A percentile compares a stretch with the other conserved stretches of the same genome.
phyloP scores from a whole-genome alignment of 2,888 invertebrate genomes.

The Hirtodrosophila trivittata region DNA sequence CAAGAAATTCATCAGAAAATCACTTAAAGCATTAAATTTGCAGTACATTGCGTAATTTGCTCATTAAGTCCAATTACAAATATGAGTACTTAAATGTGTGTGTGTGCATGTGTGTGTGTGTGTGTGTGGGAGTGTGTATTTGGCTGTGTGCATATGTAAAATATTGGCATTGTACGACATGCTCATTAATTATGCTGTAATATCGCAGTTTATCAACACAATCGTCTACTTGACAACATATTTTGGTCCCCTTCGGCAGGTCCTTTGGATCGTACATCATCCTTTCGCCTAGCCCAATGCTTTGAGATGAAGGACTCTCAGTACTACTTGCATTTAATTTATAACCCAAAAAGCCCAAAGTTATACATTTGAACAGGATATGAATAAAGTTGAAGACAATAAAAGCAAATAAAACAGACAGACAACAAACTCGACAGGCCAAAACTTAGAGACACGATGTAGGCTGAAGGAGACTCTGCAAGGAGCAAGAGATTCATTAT shows the following conservation, averaged over 20 bases:
- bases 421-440: constrained; percentile 41
- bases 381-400: constrained; percentile 80
- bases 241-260: not conserved
- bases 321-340: constrained; percentile 72
- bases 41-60: constrained; percentile 61
- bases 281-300: not conserved
- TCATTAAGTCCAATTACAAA: constrained; percentile 68
- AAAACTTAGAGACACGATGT: constrained; percentile 9
- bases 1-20: not conserved
- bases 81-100: constrained; percentile 42
- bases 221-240: constrained; percentile 72
- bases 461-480: not conserved
- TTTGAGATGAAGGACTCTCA: constrained; percentile 12
- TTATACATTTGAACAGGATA: constrained; percentile 79
- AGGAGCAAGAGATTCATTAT: constrained; percentile 67
- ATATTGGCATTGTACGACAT: constrained; percentile 78
- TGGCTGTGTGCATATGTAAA: constrained; percentile 60
- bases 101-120: constrained; percentile 7
- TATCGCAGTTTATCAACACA: constrained; percentile 78
- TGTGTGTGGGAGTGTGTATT: constrained; percentile 24
- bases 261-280: not conserved
- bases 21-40: constrained; percentile 18
- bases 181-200: constrained; percentile 77
- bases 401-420: constrained; percentile 73
- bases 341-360: constrained; percentile 78